A percentile compares a stretch with the other conserved stretches of the same genome.
phyloP scores from a whole-genome alignment of 2,888 invertebrate genomes.

The Tetragonula carbonaria region DNA sequence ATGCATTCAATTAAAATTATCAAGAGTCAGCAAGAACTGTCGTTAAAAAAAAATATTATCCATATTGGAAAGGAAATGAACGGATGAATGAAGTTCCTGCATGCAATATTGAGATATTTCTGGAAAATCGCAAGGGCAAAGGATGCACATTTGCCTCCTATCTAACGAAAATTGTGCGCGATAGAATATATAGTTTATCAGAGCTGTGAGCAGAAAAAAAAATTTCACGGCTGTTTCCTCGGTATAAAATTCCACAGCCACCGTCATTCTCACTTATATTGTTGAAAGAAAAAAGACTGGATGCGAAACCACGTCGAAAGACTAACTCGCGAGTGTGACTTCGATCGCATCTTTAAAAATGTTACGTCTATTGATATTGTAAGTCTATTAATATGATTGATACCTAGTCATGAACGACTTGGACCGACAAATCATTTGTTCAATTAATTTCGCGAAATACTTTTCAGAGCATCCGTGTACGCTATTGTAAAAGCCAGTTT shows the following conservation, averaged over 20 bases:
- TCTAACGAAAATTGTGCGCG: not conserved
- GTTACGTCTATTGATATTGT: slow-evolving; percentile 48
- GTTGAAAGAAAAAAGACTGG: not conserved
- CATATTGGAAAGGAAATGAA: slow-evolving; percentile 25
- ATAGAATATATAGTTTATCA: slow-evolving; percentile 29
- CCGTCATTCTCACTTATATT: not conserved
- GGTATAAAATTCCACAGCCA: slow-evolving; percentile 35
- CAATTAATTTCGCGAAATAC: not conserved
- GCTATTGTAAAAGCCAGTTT: not conserved
- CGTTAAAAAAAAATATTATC: slow-evolving; percentile 10
- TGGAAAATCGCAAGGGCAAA: slow-evolving; percentile 30
- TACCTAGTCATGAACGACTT: too few species aligned
- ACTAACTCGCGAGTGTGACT: slow-evolving; percentile 2
- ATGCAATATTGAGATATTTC: slow-evolving; percentile 10
- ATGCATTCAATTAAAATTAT: slow-evolving; percentile 16
- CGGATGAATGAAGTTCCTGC: slow-evolving; percentile 24
- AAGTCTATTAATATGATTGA: slow-evolving; percentile 8
- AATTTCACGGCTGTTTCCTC: slow-evolving; percentile 25
- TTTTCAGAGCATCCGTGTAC: slow-evolving; percentile 19
- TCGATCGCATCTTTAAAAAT: slow-evolving; percentile 10
- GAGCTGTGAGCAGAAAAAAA: not conserved
- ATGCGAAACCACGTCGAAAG: not conserved
- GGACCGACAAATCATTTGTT: not conserved
- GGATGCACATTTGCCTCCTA: slow-evolving; percentile 30
- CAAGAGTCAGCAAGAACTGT: not conserved